phyloP scores from a whole-genome alignment of 2,888 invertebrate species.

The Stomorhina lunata region DNA sequence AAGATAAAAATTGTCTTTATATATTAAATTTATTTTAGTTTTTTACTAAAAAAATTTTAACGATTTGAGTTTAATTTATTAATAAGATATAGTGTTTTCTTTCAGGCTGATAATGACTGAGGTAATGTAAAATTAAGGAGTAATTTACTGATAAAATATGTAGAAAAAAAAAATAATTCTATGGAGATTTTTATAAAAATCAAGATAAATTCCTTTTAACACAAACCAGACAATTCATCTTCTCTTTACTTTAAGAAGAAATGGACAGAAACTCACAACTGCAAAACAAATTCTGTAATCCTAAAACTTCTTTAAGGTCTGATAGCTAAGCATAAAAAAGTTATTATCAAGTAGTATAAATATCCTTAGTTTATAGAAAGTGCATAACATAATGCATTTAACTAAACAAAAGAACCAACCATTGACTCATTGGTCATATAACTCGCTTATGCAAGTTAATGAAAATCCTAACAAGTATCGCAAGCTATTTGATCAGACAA shows the following conservation, averaged over 20 bases:
- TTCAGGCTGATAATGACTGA: not conserved
- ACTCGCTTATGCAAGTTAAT: too few relatives aligned
- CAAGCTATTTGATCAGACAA: too few relatives aligned
- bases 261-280: not conserved
- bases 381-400: too few relatives aligned
- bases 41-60: not conserved
- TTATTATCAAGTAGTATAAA: not conserved
- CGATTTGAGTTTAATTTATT: not conserved
- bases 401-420: too few relatives aligned
- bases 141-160: not conserved
- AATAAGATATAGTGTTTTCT: not conserved
- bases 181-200: not conserved
- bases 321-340: not conserved
- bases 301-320: not conserved
- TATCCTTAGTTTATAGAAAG: too few relatives aligned
- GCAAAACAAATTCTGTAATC: not conserved
- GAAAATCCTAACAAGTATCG: too few relatives aligned
- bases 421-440: too few relatives aligned
- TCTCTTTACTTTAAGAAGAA: too few relatives aligned
- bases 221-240: too few relatives aligned
- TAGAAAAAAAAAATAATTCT: not conserved
- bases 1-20: too few relatives aligned
- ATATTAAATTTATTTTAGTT: not conserved
- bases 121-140: not conserved
- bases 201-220: not conserved